A percentile compares a stretch with the other conserved stretches of the same genome.
Conservation (phyloP, 2,113 vertebrate genomes). For the Eclectus roratus region DNA sequence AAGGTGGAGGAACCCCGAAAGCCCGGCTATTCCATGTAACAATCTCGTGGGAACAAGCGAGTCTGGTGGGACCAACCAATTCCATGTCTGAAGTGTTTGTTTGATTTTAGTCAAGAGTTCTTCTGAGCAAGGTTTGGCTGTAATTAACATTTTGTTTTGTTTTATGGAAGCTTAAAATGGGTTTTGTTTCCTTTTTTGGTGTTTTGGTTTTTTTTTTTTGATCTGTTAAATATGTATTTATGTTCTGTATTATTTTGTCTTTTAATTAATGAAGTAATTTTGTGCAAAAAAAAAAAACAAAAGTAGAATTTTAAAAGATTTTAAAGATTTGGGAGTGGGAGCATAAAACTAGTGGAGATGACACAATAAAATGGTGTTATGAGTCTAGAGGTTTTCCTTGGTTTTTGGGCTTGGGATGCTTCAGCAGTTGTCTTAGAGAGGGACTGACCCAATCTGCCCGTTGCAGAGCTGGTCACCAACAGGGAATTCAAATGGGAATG, state of each 20-base stretch:
- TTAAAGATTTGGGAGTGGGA: conserved; percentile 26
- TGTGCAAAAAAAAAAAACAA: conserved; percentile 61
- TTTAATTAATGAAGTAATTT: conserved; percentile 79
- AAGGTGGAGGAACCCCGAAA: background rate
- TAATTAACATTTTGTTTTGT: conserved; percentile 67
- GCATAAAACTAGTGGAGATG: conserved; percentile 56
- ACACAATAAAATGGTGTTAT: conserved; percentile 59
- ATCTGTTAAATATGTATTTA: conserved; percentile 89
- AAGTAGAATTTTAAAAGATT: conserved; percentile 75
- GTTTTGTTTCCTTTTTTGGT: conserved; percentile 33
- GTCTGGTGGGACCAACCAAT: conserved; percentile 64
- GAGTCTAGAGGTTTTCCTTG: conserved; percentile 42
- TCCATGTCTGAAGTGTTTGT: conserved; percentile 36
- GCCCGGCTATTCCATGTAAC: background rate
- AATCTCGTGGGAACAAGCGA: background rate
- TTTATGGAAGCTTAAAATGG: conserved; percentile 71
- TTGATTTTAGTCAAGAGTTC: conserved; percentile 43
- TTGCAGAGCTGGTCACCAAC: background rate
- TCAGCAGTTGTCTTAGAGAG: conserved; percentile 18
- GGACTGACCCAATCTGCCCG: background rate
- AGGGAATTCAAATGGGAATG: background rate
- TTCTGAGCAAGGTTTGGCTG: conserved; percentile 75
- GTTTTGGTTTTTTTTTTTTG: conserved; percentile 24
- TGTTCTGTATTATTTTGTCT: conserved; percentile 85
- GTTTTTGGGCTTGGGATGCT: background rate